Conservation (phyloP, 2,888 invertebrate species). For the Merodon equestris region DNA sequence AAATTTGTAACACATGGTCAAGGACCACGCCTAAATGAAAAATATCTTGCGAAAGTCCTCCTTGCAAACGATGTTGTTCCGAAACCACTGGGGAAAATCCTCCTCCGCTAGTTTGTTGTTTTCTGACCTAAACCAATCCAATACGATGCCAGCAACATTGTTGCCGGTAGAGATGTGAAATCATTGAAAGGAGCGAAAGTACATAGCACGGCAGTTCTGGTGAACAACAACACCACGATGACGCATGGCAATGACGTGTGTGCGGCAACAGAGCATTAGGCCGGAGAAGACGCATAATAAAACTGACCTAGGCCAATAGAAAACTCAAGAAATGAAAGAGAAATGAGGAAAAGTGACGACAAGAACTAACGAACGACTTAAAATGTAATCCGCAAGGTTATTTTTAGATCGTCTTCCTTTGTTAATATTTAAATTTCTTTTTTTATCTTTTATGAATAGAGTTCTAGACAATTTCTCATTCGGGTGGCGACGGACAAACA, state of each 20-base stretch:
- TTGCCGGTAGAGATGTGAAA: constrained; percentile 53
- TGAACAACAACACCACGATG: not conserved
- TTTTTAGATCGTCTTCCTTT: constrained; percentile 23
- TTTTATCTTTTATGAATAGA: not conserved
- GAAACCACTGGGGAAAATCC: constrained; percentile 4
- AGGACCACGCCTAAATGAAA: constrained; percentile 69
- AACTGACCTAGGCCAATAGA: constrained; percentile 62
- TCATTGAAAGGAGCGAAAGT: not conserved
- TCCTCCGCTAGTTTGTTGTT: not conserved
- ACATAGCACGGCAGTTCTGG: not conserved
- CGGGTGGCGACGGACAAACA: not conserved
- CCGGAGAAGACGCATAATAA: constrained; percentile 43
- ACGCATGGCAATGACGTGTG: constrained; percentile 48
- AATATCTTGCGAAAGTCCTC: constrained; percentile 65
- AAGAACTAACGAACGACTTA: not conserved
- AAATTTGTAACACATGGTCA: constrained; percentile 59
- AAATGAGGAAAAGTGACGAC: constrained; percentile 9
- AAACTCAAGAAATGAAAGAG: constrained; percentile 18
- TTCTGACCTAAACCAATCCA: constrained; percentile 51
- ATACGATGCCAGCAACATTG: constrained; percentile 45
- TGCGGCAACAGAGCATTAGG: not conserved
- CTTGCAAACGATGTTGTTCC: constrained; percentile 14
- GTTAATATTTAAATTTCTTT: not conserved
- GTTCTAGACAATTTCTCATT: not conserved
- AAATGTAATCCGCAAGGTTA: constrained; percentile 24